phyloP scores from a whole-genome alignment of 2,113 vertebrate species.

The Herpetotheres cachinnans region DNA sequence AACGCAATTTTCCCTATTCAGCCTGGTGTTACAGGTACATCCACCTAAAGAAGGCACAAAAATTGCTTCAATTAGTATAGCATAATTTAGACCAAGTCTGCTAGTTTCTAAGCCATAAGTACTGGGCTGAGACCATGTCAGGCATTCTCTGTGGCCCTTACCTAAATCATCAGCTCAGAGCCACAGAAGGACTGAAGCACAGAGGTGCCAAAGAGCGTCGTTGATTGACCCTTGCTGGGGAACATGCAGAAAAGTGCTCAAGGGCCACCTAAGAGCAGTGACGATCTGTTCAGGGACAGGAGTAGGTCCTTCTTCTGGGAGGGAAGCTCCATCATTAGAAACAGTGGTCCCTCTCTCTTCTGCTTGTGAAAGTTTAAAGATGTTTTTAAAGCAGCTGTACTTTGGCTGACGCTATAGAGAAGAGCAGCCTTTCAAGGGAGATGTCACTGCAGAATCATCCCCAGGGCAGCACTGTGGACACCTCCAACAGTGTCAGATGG shows the following conservation, averaged over 20 bases:
- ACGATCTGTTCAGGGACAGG: neutral
- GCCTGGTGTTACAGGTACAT: neutral
- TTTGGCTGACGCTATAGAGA: neutral
- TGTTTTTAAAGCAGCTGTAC: neutral
- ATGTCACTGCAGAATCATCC: neutral
- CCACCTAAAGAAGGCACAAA: neutral
- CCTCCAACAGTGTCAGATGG: neutral
- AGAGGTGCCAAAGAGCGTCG: neutral
- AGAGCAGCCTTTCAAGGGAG: neutral
- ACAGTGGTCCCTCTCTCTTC: neutral
- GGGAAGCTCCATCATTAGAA: rapidly evolving
- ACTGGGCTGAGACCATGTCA: neutral
- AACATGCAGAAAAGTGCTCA: neutral
- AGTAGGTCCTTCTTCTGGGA: neutral
- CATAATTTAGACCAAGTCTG: neutral
- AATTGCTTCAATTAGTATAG: neutral
- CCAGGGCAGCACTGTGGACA: rapidly evolving
- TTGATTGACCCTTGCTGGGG: neutral
- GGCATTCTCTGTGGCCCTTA: neutral
- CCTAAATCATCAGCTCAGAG: neutral
- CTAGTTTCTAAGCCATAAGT: neutral
- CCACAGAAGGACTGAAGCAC: neutral
- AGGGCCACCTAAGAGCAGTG: neutral
- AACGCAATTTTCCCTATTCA: rapidly evolving
- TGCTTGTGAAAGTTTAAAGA: neutral